Base-by-base conservation (phyloP, 2,113 vertebrate species). In the Paratilapia polleni region DNA sequence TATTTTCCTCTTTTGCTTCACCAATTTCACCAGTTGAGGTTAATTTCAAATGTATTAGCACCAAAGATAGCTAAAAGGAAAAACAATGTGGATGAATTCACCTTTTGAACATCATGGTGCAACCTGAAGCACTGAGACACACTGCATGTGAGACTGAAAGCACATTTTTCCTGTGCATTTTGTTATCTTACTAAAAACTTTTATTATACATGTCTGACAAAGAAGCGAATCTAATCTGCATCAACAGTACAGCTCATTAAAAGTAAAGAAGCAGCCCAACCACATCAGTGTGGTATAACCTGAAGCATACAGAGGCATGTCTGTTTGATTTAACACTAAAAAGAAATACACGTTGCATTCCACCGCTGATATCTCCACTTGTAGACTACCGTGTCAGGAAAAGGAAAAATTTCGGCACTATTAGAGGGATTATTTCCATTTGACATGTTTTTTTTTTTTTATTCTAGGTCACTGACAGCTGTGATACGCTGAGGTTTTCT, bases 161-260 rank as follows among this genome's bases (percentile, higher is more conserved):
- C 47, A 49, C 14, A 6, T 54, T 8, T 58, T 24, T 58, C 15
- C 41, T 28, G 15, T 68, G 64, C 64, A 28, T 68, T 41, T 43
- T 19, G 14, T 26, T 58, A 34, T 61, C 8, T 19, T 34, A 19
- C 19, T 61, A 19, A 61, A 58, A 2, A 6, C n/a, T 19, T 11
- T 5, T 9, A 83, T 38, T 24, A 19, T 68, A 20, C 22, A 56
- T 56, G 24, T 34, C 10, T 60, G 7, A 47, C 41, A 47, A 49
- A 49, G 64, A 68, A 1, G 41, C 47, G 12, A 20, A 86, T 86
- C 54, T 58, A 31, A 26, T 17, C 60, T 38, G 54, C 14, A 83
- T 85, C 87, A 85, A 83, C 68, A 77, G 85, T 24, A 31, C 13
- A 77, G 24, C 26, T 83, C 56, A 70, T 89, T 70, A 80, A 84